A percentile compares a stretch with the other conserved stretches of the same genome.
phyloP scores from a whole-genome alignment of 2,113 vertebrate species.

The Lampris incognitus region DNA sequence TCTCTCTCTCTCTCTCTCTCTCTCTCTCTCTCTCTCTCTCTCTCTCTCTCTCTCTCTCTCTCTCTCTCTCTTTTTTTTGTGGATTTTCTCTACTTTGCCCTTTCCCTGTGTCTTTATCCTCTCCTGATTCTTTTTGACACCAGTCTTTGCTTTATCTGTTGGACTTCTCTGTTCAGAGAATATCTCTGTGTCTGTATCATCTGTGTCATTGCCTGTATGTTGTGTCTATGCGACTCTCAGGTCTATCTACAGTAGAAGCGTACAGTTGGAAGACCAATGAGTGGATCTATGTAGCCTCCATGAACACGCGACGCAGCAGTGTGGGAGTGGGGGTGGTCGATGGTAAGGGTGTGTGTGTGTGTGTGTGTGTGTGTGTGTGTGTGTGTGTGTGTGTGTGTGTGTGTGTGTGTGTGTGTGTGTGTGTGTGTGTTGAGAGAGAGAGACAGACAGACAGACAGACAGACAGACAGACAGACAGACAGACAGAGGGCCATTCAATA shows the following conservation, averaged over 20 bases:
- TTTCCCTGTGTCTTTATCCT: no score
- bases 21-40: constrained; percentile 24
- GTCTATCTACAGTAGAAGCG: constrained; percentile 92
- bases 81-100: no score
- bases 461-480: no score
- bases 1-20: neutral
- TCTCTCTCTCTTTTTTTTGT: neutral
- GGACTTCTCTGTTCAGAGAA: no score
- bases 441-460: no score
- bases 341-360: constrained; percentile 80
- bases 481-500: no score
- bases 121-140: no score
- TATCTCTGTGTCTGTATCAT: no score
- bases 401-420: constrained; percentile 7
- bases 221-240: constrained; percentile 68
- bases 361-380: neutral
- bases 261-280: constrained; percentile 93
- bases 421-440: neutral
- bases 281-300: constrained; percentile 93
- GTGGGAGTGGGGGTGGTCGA: constrained; percentile 96
- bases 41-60: neutral
- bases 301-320: constrained; percentile 97
- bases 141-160: no score
- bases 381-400: neutral
- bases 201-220: no score